Evolutionary conservation across 92 coral and sea anemone genomes (phyloP).

Genomic region (Montipora capitata): DNA sequence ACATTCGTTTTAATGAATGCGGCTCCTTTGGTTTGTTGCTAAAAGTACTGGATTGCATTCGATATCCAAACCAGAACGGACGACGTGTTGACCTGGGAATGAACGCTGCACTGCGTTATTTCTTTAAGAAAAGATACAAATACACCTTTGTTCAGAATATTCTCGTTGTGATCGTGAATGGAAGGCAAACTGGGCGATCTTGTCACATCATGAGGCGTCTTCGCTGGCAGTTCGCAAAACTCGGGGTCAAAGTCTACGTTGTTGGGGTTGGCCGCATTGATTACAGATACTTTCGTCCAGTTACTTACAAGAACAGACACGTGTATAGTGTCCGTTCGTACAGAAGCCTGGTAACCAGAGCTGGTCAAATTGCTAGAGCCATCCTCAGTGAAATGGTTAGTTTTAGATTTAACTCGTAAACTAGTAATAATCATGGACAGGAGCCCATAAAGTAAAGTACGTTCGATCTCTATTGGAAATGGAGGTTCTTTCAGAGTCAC

Average conservation of each 20-base stretch:
- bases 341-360: slow-evolving; percentile 49
- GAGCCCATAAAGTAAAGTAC: too few species aligned
- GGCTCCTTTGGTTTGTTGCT: slow-evolving; percentile 14
- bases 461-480: too few species aligned
- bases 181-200: slow-evolving; percentile 41
- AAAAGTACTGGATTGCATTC: slow-evolving; percentile 22
- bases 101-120: slow-evolving; percentile 18
- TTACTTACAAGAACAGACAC: slow-evolving; percentile 49
- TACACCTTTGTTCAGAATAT: slow-evolving; percentile 45
- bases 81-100: slow-evolving; percentile 45
- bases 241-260: slow-evolving; percentile 33
- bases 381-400: slow-evolving; percentile 46
- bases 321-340: slow-evolving; percentile 42
- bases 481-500: too few species aligned
- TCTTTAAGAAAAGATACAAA: slow-evolving; percentile 22
- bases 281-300: slow-evolving; percentile 40
- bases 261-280: slow-evolving; percentile 41
- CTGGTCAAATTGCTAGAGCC: slow-evolving; percentile 34
- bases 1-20: slow-evolving; percentile 47
- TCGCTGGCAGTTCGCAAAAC: slow-evolving; percentile 8
- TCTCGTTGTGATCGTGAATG: slow-evolving; percentile 48
- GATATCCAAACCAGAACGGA: slow-evolving; percentile 32
- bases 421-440: too few species aligned
- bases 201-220: slow-evolving; percentile 24
- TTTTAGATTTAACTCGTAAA: not conserved